Conservation (phyloP, 2,888 invertebrate genomes). For the Drosophila diplacantha region DNA sequence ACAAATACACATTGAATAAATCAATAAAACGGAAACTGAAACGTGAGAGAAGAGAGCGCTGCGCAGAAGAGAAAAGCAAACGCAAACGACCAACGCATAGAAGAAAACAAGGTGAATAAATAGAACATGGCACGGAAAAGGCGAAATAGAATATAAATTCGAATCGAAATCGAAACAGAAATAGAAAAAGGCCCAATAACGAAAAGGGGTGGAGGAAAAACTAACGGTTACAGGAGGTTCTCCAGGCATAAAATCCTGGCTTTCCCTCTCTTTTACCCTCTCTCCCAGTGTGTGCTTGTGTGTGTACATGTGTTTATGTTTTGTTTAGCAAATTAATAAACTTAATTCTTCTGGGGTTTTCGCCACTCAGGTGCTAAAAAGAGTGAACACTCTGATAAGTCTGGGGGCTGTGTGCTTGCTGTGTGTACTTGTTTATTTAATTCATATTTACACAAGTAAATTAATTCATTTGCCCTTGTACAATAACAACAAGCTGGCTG, state of each 20-base stretch:
- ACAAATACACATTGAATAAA: constrained; percentile 48
- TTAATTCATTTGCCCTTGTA: constrained; percentile 64
- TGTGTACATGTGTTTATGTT: constrained; percentile 53
- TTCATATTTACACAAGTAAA: constrained; percentile 54
- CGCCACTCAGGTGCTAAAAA: constrained; percentile 48
- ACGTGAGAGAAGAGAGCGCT: constrained; percentile 53
- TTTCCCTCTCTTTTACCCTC: constrained; percentile 1
- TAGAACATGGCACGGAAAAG: constrained; percentile 42
- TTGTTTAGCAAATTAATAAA: constrained; percentile 64
- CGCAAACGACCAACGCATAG: constrained; percentile 51
- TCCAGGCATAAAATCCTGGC: constrained; percentile 53
- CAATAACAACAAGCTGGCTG: constrained; percentile 42
- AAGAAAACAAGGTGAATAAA: constrained; percentile 65
- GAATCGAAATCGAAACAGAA: constrained; percentile 44
- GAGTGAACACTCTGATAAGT: constrained; percentile 47
- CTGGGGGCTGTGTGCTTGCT: constrained; percentile 19
- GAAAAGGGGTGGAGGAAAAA: neutral
- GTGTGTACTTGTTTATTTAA: constrained; percentile 52
- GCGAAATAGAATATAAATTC: constrained; percentile 25
- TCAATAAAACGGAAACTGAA: constrained; percentile 55
- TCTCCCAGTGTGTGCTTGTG: constrained; percentile 24
- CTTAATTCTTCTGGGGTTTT: constrained; percentile 42
- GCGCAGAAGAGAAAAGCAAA: constrained; percentile 63
- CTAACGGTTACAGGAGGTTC: constrained; percentile 20
- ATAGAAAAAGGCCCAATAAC: constrained; percentile 44